Evolutionary conservation across 2,888 invertebrate genomes (phyloP).

Genomic region (Pyrocoelia pectoralis): DNA sequence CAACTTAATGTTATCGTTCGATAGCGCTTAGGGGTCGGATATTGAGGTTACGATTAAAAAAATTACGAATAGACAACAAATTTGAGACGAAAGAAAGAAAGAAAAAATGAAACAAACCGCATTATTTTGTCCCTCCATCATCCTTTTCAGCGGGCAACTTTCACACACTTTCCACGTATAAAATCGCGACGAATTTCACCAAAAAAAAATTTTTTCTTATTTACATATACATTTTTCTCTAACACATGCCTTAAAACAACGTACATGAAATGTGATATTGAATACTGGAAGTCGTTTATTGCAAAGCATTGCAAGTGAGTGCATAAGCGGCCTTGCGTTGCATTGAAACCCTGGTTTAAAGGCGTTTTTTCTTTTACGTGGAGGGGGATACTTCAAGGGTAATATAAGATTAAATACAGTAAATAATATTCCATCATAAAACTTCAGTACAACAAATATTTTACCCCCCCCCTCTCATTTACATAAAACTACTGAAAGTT

Average conservation of each 20-base stretch:
- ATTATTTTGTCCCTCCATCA: conserved; percentile 12
- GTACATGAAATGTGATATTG: conserved; percentile 39
- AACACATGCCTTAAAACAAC: conserved; percentile 32
- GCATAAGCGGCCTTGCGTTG: conserved; percentile 55
- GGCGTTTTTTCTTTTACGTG: conserved; percentile 48
- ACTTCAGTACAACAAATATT: not conserved
- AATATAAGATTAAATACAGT: conserved; percentile 40
- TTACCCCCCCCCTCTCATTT: not conserved
- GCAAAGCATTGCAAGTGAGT: conserved; percentile 51
- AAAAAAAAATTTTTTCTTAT: conserved; percentile 7
- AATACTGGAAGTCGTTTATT: conserved; percentile 42
- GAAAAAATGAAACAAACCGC: conserved; percentile 28
- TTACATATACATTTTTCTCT: conserved; percentile 19
- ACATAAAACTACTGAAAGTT: not conserved
- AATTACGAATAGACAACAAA: no score
- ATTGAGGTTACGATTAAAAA: conserved; percentile 17
- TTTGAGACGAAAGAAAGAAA: not conserved
- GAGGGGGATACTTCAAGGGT: conserved; percentile 57
- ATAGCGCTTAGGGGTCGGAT: conserved; percentile 14
- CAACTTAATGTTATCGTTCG: not conserved
- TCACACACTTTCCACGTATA: not conserved
- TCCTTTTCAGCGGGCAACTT: not conserved
- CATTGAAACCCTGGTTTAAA: conserved; percentile 56
- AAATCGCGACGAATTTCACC: not conserved
- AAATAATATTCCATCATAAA: conserved; percentile 18